phyloP scores from a whole-genome alignment of 2,113 vertebrate species.

The Mesitornis unicolor region DNA sequence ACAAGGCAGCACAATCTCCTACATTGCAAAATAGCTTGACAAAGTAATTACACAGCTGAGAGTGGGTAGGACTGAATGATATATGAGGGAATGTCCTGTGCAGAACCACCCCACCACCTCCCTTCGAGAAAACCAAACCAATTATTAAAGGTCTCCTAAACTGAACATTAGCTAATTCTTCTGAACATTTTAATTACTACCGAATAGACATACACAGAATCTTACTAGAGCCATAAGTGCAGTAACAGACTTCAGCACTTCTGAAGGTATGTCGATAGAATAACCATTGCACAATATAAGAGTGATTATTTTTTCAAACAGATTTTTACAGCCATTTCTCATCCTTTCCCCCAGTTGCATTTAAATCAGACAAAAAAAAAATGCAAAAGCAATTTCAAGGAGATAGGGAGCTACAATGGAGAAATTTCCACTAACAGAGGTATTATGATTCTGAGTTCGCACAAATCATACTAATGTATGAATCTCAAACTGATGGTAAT shows the following conservation, averaged over 20 bases:
- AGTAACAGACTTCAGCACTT: not conserved
- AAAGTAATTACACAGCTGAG: not conserved
- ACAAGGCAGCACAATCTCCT: not conserved
- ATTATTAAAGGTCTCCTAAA: not conserved
- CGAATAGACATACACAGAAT: not conserved
- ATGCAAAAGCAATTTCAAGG: not conserved
- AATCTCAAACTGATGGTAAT: not conserved
- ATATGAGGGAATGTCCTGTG: not conserved
- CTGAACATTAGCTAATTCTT: not conserved
- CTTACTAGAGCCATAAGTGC: not conserved
- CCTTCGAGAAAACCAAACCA: not conserved
- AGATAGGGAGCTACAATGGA: not conserved
- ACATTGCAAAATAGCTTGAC: not conserved
- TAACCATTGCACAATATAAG: not conserved
- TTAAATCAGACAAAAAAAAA: conserved; percentile 13
- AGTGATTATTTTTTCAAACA: not conserved
- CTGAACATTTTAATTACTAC: not conserved
- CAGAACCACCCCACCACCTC: not conserved
- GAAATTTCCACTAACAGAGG: not conserved
- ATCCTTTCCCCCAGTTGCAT: not conserved
- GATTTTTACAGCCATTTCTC: not conserved
- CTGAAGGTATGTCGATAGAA: not conserved
- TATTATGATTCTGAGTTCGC: not conserved
- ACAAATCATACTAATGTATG: not conserved
- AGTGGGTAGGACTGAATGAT: not conserved